phyloP scores from a whole-genome alignment of 1,140 invertebrate genomes.

The Lepidurus apus region DNA sequence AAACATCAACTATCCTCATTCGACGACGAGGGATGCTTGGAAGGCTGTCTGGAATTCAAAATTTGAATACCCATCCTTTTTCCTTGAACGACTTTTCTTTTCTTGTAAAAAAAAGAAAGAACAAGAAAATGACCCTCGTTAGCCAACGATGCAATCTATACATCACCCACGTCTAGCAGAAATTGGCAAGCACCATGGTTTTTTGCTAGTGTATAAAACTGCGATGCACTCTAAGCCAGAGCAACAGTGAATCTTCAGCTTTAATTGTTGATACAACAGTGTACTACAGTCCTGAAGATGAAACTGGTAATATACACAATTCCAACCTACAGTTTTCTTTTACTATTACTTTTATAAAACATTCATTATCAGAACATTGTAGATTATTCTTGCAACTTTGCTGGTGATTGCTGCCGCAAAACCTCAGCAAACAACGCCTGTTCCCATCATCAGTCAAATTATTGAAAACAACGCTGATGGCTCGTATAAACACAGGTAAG shows the following conservation, averaged over 20 bases:
- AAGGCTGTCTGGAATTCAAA: not conserved
- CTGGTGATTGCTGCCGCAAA: conserved; percentile 26
- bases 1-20: not conserved
- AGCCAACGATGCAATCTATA: not conserved
- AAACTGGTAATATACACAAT: not conserved
- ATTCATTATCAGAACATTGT: not conserved
- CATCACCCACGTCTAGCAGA: not conserved
- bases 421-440: conserved; percentile 44
- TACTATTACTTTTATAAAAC: not conserved
- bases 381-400: not conserved
- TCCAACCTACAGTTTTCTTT: not conserved
- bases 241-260: not conserved
- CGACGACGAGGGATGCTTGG: too few relatives aligned
- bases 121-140: not conserved
- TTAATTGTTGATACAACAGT: not conserved
- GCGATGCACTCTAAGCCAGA: not conserved
- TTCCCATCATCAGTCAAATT: conserved; percentile 60
- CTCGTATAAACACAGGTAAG: conserved; percentile 57
- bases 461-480: conserved; percentile 60
- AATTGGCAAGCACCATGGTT: not conserved
- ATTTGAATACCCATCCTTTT: not conserved
- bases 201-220: not conserved
- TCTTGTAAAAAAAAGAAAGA: too few relatives aligned
- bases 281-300: not conserved
- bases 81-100: not conserved